These are phyloP conservation scores for Pleuronectes platessa DNA, from an alignment of 2,113 vertebrate species.

Conservation along the genomic window DNA sequence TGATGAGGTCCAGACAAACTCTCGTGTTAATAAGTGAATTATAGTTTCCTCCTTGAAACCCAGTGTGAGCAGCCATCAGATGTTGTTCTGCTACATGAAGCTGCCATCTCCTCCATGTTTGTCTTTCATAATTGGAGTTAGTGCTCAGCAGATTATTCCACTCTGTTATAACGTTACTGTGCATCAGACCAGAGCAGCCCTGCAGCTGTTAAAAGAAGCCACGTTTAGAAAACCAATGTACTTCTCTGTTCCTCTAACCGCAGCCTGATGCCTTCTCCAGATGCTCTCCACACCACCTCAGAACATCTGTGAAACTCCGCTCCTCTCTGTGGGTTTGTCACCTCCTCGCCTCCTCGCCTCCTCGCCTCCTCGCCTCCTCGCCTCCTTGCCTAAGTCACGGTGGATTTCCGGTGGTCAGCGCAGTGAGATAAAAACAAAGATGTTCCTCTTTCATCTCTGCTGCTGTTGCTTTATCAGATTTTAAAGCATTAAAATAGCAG, in stretches of 20 bases:
- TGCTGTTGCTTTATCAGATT: too few species aligned
- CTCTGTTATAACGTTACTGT: conserved; percentile 35
- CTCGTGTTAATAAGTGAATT: too few species aligned
- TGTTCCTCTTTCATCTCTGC: background rate
- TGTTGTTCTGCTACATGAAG: too few species aligned
- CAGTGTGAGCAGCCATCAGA: too few species aligned
- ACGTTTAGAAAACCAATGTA: too few species aligned
- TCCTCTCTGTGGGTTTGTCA: conserved; percentile 47
- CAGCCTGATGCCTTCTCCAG: conserved; percentile 49
- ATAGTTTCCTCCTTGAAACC: too few species aligned
- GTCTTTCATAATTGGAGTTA: too few species aligned
- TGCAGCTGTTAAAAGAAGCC: too few species aligned
- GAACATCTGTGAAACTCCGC: conserved; percentile 47
- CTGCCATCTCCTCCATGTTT: conserved; percentile 6
- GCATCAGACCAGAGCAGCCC: conserved; percentile 9
- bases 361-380: background rate
- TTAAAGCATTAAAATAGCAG: too few species aligned
- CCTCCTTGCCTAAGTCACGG: background rate
- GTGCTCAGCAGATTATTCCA: conserved; percentile 34
- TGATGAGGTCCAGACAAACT: too few species aligned
- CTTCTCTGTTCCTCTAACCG: too few species aligned
- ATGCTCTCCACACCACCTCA: conserved; percentile 2
- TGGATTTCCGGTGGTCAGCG: conserved; percentile 39
- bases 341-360: conserved; percentile 14
- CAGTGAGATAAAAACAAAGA: conserved; percentile 42